These are phyloP conservation scores for Gila orcuttii DNA, from an alignment of 2,113 vertebrate genomes.

Conservation along the genomic window DNA sequence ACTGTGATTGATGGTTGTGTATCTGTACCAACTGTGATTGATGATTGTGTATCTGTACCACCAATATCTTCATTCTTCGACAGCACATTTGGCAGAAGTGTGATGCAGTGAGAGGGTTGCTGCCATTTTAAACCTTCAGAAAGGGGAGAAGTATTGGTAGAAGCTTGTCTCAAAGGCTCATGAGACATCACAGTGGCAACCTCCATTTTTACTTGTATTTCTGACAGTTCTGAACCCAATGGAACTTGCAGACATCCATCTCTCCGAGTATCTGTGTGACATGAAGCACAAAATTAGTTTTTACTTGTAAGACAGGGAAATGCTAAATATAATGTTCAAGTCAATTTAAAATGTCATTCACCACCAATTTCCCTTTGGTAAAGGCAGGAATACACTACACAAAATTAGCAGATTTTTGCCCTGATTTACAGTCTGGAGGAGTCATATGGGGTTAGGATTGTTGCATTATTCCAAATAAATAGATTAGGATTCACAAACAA, in stretches of 20 bases:
- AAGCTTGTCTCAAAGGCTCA: not conserved
- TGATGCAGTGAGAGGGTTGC: not conserved
- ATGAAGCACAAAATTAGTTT: not conserved
- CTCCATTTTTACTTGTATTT: conserved; percentile 50
- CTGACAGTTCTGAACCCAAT: conserved; percentile 24
- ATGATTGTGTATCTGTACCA: not conserved
- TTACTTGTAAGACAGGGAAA: not conserved
- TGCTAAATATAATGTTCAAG: no score
- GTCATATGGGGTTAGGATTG: no score
- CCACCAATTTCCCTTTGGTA: no score
- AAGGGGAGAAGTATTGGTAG: not conserved
- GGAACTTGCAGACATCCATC: not conserved
- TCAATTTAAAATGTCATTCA: no score
- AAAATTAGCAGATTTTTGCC: no score
- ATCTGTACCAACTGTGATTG: not conserved
- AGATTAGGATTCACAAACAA: no score
- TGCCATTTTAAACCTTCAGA: not conserved
- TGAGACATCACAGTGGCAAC: conserved; percentile 26
- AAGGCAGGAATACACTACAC: no score
- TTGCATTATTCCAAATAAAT: no score
- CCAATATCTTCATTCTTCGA: not conserved
- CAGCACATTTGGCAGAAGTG: not conserved
- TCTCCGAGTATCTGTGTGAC: not conserved
- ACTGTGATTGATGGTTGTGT: not conserved
- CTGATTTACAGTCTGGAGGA: not conserved